Percentiles rank a stretch among this genome's conserved stretches.
Evolutionary conservation across 2,888 invertebrate species (phyloP).

Genomic region (Stratiomys singularior): DNA sequence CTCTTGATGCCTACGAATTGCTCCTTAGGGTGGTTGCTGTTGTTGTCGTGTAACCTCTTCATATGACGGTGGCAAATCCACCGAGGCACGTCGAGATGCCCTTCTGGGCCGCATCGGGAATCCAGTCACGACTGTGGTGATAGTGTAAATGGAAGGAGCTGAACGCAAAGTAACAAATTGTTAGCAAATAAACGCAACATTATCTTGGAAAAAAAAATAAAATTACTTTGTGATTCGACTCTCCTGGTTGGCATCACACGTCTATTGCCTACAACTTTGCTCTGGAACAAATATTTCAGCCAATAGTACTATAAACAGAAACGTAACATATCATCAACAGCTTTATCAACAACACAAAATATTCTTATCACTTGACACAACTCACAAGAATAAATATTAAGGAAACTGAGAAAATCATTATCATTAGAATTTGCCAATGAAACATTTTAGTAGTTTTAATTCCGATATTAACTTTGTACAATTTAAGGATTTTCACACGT

Average conservation of each 20-base stretch:
- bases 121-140: slow-evolving; percentile 34
- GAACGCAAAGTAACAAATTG: neutral
- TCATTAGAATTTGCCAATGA: slow-evolving; percentile 35
- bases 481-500: neutral
- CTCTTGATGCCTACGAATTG: too few species aligned
- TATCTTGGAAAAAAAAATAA: neutral
- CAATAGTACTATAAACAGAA: slow-evolving; percentile 24
- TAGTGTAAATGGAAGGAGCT: slow-evolving; percentile 40
- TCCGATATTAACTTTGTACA: too few species aligned
- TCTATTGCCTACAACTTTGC: neutral
- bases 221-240: neutral
- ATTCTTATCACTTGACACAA: neutral
- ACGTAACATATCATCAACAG: neutral
- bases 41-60: slow-evolving; percentile 39
- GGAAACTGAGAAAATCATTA: neutral
- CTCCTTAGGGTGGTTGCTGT: too few species aligned
- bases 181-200: neutral
- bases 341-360: neutral
- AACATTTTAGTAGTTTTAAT: neutral
- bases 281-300: neutral
- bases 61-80: slow-evolving; percentile 49
- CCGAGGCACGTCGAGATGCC: slow-evolving; percentile 10
- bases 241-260: slow-evolving; percentile 8
- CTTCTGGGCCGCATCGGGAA: slow-evolving; percentile 15
- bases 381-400: slow-evolving; percentile 19